These are phyloP conservation scores for Sus cebifrons DNA, from an alignment of 2,797 vertebrate species.

Conservation along the genomic window DNA sequence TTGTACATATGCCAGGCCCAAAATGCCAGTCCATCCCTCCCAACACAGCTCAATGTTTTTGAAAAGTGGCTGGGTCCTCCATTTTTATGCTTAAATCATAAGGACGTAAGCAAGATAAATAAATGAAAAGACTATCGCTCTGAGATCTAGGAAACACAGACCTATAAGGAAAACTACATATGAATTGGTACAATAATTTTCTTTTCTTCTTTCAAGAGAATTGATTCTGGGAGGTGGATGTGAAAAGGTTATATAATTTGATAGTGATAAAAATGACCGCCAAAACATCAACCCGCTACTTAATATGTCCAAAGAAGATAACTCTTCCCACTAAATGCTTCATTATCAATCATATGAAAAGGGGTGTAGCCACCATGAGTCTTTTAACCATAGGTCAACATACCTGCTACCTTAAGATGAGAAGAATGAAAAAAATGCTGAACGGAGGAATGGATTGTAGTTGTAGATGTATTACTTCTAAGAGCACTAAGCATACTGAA, in stretches of 20 bases:
- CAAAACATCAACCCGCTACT: background rate
- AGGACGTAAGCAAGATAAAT: background rate
- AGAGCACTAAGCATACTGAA: background rate
- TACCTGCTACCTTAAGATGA: background rate
- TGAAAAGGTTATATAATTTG: slow-evolving; percentile 11
- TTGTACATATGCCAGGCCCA: no score
- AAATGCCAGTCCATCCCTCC: no score
- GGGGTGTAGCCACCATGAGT: background rate
- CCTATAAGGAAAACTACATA: background rate
- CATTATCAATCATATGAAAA: background rate
- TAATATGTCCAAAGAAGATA: background rate
- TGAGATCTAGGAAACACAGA: background rate
- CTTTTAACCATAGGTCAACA: background rate
- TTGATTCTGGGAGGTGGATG: background rate
- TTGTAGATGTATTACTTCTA: background rate
- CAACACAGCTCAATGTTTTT: background rate
- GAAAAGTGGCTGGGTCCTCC: background rate
- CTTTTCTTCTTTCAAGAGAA: slow-evolving; percentile 25
- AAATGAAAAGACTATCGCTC: background rate
- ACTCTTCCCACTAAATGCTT: background rate
- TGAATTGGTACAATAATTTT: background rate
- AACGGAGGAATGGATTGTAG: background rate
- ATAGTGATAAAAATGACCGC: background rate
- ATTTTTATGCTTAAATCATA: background rate
- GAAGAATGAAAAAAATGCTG: background rate